Evolutionary conservation across 2,888 invertebrate species (phyloP).

Genomic region (Sminthurides aquaticus): DNA sequence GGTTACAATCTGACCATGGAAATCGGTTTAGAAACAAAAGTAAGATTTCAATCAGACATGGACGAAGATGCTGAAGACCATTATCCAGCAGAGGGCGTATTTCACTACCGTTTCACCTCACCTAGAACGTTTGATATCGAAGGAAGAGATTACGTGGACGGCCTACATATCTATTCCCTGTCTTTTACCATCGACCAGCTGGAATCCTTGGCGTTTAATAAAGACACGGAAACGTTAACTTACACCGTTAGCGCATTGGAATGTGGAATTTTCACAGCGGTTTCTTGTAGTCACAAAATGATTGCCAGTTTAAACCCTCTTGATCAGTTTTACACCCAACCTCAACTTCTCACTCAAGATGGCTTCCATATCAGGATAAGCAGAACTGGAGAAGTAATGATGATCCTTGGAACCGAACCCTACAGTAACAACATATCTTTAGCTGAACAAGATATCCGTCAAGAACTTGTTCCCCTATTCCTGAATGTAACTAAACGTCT

Average conservation of each 20-base stretch:
- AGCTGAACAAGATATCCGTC: too few species aligned
- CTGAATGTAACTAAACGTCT: not conserved
- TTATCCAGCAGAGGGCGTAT: not conserved
- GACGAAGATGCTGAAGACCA: not conserved
- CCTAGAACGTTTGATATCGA: not conserved
- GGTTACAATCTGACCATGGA: not conserved
- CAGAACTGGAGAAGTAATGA: not conserved
- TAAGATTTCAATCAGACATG: not conserved
- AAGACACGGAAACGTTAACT: not conserved
- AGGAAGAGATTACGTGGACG: not conserved
- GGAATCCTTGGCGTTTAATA: not conserved
- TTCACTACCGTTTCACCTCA: not conserved
- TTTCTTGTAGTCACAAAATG: not conserved
- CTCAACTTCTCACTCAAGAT: not conserved
- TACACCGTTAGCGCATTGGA: not conserved
- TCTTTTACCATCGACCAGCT: not conserved
- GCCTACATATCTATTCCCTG: not conserved
- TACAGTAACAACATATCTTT: too few species aligned
- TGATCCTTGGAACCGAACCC: too few species aligned
- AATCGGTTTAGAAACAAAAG: not conserved
- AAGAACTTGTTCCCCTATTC: too few species aligned
- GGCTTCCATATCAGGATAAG: not conserved
- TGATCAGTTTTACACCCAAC: not conserved
- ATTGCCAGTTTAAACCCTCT: not conserved
- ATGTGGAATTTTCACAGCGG: not conserved